These are phyloP conservation scores for Lophius americanus DNA, from an alignment of 2,797 vertebrate genomes.

Conservation along the genomic window DNA sequence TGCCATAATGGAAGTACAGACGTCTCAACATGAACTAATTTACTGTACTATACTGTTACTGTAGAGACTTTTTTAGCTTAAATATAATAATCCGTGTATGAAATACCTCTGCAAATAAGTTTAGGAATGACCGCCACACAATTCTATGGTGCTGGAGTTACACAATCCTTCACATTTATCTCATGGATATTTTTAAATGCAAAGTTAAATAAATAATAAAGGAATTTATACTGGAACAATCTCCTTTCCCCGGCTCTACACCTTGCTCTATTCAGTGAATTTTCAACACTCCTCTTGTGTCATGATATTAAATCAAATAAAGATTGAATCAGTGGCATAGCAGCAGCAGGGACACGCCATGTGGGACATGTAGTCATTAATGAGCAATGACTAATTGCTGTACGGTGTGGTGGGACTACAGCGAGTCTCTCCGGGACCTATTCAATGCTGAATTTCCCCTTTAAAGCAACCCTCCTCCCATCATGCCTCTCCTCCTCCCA, in stretches of 20 bases:
- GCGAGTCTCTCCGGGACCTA: conserved; percentile 43
- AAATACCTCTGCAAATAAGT: not conserved
- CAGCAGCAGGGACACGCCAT: conserved; percentile 47
- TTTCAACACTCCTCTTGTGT: conserved; percentile 20
- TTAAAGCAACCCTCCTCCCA: conserved; percentile 46
- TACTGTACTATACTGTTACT: not conserved
- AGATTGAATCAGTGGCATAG: conserved; percentile 42
- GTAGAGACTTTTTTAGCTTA: not conserved
- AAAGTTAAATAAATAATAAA: conserved; percentile 1
- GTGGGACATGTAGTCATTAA: conserved; percentile 70
- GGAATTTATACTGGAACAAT: not conserved
- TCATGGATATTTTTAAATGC: not conserved
- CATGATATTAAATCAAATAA: conserved; percentile 65
- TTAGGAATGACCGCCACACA: not conserved
- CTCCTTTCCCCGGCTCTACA: not conserved
- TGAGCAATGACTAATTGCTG: conserved; percentile 71
- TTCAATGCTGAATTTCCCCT: conserved; percentile 32
- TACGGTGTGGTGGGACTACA: conserved; percentile 47
- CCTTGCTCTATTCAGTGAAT: conserved; percentile 10
- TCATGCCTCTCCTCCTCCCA: not conserved
- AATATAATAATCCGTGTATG: not conserved
- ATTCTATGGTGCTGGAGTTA: not conserved
- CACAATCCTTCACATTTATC: not conserved
- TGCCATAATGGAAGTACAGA: not conserved
- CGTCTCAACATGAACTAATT: not conserved